Evolutionary conservation across 2,797 vertebrate genomes (phyloP).

Genomic region (Garrulus glandarius): DNA sequence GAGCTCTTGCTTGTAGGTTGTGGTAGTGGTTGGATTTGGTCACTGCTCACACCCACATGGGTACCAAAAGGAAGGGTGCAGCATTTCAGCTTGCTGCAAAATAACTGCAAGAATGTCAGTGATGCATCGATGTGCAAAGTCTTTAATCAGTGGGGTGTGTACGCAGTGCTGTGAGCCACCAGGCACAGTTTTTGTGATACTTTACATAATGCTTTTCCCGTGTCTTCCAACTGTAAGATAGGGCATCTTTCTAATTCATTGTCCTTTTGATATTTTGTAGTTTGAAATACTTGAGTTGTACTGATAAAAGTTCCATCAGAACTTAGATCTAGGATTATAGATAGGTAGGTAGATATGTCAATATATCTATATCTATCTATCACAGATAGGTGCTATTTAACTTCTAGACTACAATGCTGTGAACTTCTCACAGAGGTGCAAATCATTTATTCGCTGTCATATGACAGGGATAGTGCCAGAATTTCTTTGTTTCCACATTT

Average conservation of each 20-base stretch:
- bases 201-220: background rate
- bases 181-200: background rate
- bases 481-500: constrained; percentile 67
- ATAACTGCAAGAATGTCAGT: background rate
- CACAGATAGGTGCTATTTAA: constrained; percentile 57
- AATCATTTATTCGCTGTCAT: constrained; percentile 40
- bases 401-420: constrained; percentile 34
- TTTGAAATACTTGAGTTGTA: constrained; percentile 13
- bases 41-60: background rate
- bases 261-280: constrained; percentile 22
- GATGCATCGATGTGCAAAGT: background rate
- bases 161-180: background rate
- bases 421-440: constrained; percentile 58
- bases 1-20: background rate
- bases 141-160: background rate
- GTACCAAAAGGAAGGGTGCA: background rate
- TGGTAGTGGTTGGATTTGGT: background rate
- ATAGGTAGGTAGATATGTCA: constrained; percentile 27
- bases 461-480: constrained; percentile 70
- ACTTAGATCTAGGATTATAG: background rate
- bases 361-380: background rate
- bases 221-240: constrained; percentile 24
- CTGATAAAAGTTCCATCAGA: background rate
- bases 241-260: constrained; percentile 3
- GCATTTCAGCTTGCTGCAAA: background rate